Base-by-base conservation (phyloP, 2,113 vertebrate genomes). In the Saimiri boliviensis region DNA sequence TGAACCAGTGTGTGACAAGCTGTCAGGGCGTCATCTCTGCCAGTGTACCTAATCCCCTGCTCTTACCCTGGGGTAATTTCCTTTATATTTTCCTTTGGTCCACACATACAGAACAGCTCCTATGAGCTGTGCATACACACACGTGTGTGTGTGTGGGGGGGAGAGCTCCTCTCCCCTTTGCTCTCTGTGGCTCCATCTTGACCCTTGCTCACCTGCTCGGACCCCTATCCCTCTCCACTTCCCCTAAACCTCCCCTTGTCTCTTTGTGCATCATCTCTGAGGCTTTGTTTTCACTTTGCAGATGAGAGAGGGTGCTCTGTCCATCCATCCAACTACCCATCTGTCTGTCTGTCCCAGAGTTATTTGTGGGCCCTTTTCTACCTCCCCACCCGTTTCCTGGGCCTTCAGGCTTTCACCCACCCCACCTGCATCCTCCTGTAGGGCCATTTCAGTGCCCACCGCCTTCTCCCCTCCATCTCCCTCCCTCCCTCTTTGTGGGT, bases 391-490 rank as follows among this genome's bases (percentile, higher is more conserved):
- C 32, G 25, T 47, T 35, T 81, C 42, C 37, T n/a, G 37, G 56
- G 45, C 7, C 27, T 25, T 35, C n/a, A 5, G 5, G 21, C 11
- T 4, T 23, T 35, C 56, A 30, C 60, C 60, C 27, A 5, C 27
- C 49, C 37, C 56, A 9, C 20, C 6, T 21, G 42, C 37, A 17
- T 2, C 0, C 14, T 32, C 68, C 42, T 14, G 20, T 6, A 0
- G 81, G 56, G 86, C 45, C 40, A 0, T 49, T 68, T 49, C 1
- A 1, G 25, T 1, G 5, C n/a, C 40, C 37, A 14, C 2, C 1
- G 16, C 13, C 1, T 1, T 4, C 30, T 3, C 4, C 32, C 20
- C 49, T 35, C 11, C 16, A 4, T 32, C 3, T 40, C 30, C 30
- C 19, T 7, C 14, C 40, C 49, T 42, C 45, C 19, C 32, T 54